These are phyloP conservation scores for Halocaridina rubra DNA, from an alignment of 2,888 invertebrate genomes.

Conservation along the genomic window DNA sequence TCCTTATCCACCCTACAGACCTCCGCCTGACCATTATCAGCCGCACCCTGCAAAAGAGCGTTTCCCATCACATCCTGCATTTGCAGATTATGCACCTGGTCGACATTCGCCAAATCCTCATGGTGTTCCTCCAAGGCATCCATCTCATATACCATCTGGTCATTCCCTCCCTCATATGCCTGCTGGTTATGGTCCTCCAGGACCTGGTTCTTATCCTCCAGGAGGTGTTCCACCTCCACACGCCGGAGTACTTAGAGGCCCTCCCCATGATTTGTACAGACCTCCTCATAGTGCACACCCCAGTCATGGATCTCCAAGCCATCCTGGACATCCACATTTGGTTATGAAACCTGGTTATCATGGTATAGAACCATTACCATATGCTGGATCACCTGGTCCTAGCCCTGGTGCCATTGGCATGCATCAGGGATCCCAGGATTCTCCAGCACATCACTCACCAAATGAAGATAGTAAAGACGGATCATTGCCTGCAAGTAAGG, in stretches of 20 bases:
- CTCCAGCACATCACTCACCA: slow-evolving; percentile 45
- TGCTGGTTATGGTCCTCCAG: slow-evolving; percentile 38
- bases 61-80: slow-evolving; percentile 53
- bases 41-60: slow-evolving; percentile 39
- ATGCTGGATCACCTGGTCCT: slow-evolving; percentile 53
- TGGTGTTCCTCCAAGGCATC: slow-evolving; percentile 31
- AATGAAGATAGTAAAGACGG: slow-evolving; percentile 51
- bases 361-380: slow-evolving; percentile 58
- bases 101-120: slow-evolving; percentile 58
- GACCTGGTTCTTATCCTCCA: slow-evolving; percentile 40
- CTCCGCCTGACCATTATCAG: slow-evolving; percentile 53
- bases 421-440: slow-evolving; percentile 51
- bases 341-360: slow-evolving; percentile 58
- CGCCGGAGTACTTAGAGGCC: slow-evolving; percentile 59
- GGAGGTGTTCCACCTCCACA: slow-evolving; percentile 50
- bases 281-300: slow-evolving; percentile 35
- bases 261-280: slow-evolving; percentile 60
- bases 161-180: slow-evolving; percentile 47
- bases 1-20: slow-evolving; percentile 48
- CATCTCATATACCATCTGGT: slow-evolving; percentile 47
- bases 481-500: slow-evolving; percentile 33
- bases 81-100: slow-evolving; percentile 48
- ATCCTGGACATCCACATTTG: slow-evolving; percentile 59
- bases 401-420: slow-evolving; percentile 33
- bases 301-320: slow-evolving; percentile 56